Conservation (phyloP, 35 echinoderm and acorn worm genomes). For the Patiria miniata region DNA sequence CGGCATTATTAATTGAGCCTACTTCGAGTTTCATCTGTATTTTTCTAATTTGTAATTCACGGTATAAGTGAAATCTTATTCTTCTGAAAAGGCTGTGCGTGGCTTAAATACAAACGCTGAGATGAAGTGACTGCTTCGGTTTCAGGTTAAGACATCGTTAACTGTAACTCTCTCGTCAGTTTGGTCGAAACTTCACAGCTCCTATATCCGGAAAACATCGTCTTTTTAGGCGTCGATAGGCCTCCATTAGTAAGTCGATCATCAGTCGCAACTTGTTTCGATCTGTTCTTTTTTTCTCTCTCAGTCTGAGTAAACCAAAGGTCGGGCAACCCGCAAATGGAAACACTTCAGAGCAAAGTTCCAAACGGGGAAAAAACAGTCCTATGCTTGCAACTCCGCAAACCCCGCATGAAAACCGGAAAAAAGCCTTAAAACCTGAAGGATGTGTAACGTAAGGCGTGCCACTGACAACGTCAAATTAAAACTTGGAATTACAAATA, state of each 20-base stretch:
- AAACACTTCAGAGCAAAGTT: not conserved
- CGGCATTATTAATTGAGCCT: no score
- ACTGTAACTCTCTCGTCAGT: no score
- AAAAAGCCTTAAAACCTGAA: not conserved
- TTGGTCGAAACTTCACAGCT: no score
- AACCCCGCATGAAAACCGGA: not conserved
- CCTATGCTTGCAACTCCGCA: not conserved
- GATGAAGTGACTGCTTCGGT: no score
- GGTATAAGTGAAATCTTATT: no score
- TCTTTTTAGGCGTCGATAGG: not conserved
- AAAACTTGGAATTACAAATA: constrained; percentile 16
- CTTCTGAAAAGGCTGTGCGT: no score
- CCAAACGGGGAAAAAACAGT: not conserved
- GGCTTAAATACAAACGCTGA: no score
- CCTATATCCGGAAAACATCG: not conserved
- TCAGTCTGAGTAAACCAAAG: not conserved
- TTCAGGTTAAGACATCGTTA: no score
- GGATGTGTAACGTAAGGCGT: not conserved
- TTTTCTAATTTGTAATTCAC: no score
- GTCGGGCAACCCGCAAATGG: not conserved
- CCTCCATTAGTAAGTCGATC: not conserved
- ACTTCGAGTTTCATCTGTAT: no score
- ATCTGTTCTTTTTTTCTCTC: not conserved
- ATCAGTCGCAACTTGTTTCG: not conserved
- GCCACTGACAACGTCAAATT: constrained; percentile 2